A percentile compares a stretch with the other conserved stretches of the same genome.
phyloP scores from a whole-genome alignment of 2,797 vertebrate genomes.

The Megaceryle alcyon region DNA sequence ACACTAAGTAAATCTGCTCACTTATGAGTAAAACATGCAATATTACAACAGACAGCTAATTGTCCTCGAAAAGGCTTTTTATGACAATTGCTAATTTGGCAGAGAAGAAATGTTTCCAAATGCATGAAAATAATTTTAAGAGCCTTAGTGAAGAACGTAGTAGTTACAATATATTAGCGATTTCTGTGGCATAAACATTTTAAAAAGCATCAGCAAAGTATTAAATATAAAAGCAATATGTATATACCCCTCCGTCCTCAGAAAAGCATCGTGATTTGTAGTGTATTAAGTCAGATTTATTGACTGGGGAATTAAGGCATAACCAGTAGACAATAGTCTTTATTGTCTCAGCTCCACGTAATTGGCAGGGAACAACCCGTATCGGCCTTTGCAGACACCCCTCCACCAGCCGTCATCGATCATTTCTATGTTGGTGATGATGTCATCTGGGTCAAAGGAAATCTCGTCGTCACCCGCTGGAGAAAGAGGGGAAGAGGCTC shows the following conservation, averaged over 20 bases:
- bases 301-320: conserved; percentile 52
- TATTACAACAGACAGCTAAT: conserved; percentile 46
- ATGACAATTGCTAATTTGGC: conserved; percentile 61
- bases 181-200: conserved; percentile 72
- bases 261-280: conserved; percentile 67
- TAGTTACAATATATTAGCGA: conserved; percentile 73
- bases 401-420: conserved; percentile 99
- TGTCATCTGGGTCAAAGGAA: conserved; percentile 95
- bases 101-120: conserved; percentile 35
- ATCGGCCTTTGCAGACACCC: conserved; percentile 89
- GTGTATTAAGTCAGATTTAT: conserved; percentile 57
- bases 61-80: conserved; percentile 20
- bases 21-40: conserved; percentile 41
- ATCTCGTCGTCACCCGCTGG: conserved; percentile 95
- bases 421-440: conserved; percentile 99
- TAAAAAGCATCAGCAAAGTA: conserved; percentile 75
- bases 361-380: conserved; percentile 96
- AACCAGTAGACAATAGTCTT: conserved; percentile 7
- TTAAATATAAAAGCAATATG: conserved; percentile 72
- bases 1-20: conserved; percentile 23
- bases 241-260: conserved; percentile 26
- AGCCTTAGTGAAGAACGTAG: conserved; percentile 37
- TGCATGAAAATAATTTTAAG: conserved; percentile 11
- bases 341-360: conserved; percentile 93
- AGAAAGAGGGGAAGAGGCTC: not conserved